phyloP scores from a whole-genome alignment of 2,888 invertebrate species.

The Clusia tigrina region DNA sequence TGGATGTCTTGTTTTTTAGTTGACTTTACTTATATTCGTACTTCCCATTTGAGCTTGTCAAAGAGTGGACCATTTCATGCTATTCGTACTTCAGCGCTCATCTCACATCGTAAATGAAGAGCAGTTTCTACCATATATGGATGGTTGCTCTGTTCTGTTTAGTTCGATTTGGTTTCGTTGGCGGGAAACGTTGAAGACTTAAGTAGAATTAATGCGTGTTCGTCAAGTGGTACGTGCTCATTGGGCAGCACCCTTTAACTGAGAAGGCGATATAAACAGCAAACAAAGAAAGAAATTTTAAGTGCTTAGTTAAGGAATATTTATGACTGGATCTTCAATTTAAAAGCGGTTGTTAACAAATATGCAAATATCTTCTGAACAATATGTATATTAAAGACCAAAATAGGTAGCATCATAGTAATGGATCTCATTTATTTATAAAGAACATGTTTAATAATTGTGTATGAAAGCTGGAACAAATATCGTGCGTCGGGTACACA shows the following conservation, averaged over 20 bases:
- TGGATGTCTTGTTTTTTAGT: neutral
- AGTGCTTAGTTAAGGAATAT: neutral
- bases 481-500: too few species aligned
- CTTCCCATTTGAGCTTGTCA: too few species aligned
- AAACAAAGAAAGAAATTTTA: neutral
- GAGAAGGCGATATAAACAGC: neutral
- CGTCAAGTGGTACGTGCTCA: slow-evolving; percentile 4
- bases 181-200: neutral
- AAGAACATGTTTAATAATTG: too few species aligned
- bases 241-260: neutral
- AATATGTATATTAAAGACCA: too few species aligned
- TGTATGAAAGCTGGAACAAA: too few species aligned
- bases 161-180: too few species aligned
- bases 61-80: slow-evolving; percentile 4
- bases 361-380: neutral
- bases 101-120: too few species aligned
- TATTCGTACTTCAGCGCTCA: neutral
- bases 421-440: too few species aligned
- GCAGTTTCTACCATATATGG: slow-evolving; percentile 53
- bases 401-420: too few species aligned
- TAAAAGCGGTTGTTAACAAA: slow-evolving; percentile 3
- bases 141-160: neutral
- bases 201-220: neutral
- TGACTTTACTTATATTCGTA: too few species aligned
- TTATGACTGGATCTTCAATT: neutral